Evolutionary conservation across 1,140 invertebrate species (phyloP), one percentile per base, ranked within the genome.

Genomic region (Ceratina japonica): DNA sequence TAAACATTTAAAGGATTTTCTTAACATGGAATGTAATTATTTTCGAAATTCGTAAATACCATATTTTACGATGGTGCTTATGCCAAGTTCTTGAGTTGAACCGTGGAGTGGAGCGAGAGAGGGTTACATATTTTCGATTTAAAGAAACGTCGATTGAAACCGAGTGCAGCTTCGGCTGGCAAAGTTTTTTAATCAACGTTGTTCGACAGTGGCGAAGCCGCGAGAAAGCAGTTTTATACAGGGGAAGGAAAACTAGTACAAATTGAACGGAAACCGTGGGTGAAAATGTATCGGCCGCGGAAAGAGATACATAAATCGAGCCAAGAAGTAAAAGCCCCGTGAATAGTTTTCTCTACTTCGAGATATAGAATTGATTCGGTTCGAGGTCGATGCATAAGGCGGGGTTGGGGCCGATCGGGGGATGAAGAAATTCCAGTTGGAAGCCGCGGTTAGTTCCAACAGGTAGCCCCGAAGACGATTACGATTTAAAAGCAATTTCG

Each of bases 401-500:
- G 20, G 22, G 18, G 37, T 56, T 51, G 24, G 16, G 64, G 44
- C 18, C n/a, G n/a, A 20, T 63, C n/a, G 18, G 58, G 62, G 66
- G 54, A 68, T 27, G 51, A 79, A 59, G 68, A 75, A 72, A 54
- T 62, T 10, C n/a, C 7, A 31, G 37, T 54, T 16, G 62, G 24
- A 63, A 68, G 64, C 13, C 68, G 70, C 71, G 74, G 71, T 72
- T 62, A 73, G 63, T 81, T 86, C 81, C 83, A 85, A 86, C 81
- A 83, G 79, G 83, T 86, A 85, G 81, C 75, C 12, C 64, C 20
- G 62, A 68, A 31, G 44, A 75, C 78, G 75, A 85, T 85, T 78
- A 66, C 72, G 84, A 79, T 86, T 86, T 81, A 83, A 85, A 80
- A 83, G 81, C 81, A 72, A 85, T 85, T 78, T 74, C 72, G 68